These are phyloP conservation scores for Eustalomyia histrio DNA, from an alignment of 2,888 invertebrate species.

Conservation along the genomic window DNA sequence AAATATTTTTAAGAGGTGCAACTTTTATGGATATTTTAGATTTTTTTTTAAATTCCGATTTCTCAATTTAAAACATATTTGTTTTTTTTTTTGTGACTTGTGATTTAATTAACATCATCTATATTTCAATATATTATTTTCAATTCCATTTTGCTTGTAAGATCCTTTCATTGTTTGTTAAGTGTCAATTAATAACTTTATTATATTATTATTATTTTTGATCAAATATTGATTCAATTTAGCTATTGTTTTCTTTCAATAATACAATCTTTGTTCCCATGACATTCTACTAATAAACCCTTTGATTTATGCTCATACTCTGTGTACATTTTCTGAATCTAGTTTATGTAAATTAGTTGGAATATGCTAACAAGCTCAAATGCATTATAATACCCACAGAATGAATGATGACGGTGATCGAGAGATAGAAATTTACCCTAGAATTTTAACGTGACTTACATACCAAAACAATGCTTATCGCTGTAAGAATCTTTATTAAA, in stretches of 20 bases:
- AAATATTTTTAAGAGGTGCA: not conserved
- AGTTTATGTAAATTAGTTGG: conserved; percentile 49
- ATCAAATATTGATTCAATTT: conserved; percentile 62
- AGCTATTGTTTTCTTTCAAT: conserved; percentile 36
- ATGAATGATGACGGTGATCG: conserved; percentile 40
- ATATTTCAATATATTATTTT: not conserved
- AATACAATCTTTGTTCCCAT: conserved; percentile 64
- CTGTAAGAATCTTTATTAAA: conserved; percentile 10
- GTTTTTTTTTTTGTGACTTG: conserved; percentile 56
- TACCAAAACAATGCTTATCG: conserved; percentile 47
- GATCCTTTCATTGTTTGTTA: conserved; percentile 34
- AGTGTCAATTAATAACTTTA: conserved; percentile 63
- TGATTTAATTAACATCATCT: conserved; percentile 49
- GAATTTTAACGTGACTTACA: conserved; percentile 61
- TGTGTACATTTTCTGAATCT: not conserved
- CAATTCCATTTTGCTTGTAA: conserved; percentile 40
- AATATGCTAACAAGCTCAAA: conserved; percentile 16
- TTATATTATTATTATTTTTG: conserved; percentile 50
- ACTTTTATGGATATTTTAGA: too few species aligned
- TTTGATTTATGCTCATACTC: conserved; percentile 39
- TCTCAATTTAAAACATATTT: too few species aligned
- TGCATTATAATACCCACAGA: conserved; percentile 23
- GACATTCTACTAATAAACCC: conserved; percentile 36
- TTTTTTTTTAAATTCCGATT: not conserved
- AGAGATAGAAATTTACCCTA: conserved; percentile 40